These are phyloP conservation scores for Antheraea yamamai DNA, from an alignment of 2,888 invertebrate species.

Conservation along the genomic window DNA sequence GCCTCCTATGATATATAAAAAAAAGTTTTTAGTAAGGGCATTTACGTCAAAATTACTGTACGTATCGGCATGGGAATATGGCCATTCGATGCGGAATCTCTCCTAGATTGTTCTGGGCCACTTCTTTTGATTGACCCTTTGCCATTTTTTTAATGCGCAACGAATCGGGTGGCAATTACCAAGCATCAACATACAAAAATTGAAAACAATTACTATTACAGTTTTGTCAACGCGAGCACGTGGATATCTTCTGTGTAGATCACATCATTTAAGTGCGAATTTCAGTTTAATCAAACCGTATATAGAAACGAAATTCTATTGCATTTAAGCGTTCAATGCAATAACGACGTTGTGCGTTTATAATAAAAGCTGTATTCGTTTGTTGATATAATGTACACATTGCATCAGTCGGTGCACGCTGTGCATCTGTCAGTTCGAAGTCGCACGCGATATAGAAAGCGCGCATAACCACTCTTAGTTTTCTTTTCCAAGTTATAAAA, in stretches of 20 bases:
- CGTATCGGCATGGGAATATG: too few relatives aligned
- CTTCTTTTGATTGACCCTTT: too few relatives aligned
- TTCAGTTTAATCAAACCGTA: constrained; percentile 7
- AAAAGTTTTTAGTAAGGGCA: too few relatives aligned
- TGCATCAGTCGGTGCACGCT: constrained; percentile 14
- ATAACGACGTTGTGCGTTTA: neutral
- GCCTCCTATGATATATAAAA: too few relatives aligned
- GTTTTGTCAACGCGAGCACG: neutral
- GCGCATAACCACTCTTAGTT: constrained; percentile 12
- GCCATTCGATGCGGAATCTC: too few relatives aligned
- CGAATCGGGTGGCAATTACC: too few relatives aligned
- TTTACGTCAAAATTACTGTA: too few relatives aligned
- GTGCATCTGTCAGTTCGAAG: constrained; percentile 16
- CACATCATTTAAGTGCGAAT: neutral
- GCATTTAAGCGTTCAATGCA: neutral
- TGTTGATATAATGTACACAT: constrained; percentile 1
- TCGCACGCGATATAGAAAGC: constrained; percentile 13
- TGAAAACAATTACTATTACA: neutral
- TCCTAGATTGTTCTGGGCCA: too few relatives aligned
- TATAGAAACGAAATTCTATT: constrained; percentile 3
- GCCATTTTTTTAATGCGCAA: too few relatives aligned
- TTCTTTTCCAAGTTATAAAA: constrained; percentile 1
- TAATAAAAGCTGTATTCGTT: neutral
- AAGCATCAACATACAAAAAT: too few relatives aligned
- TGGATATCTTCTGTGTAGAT: neutral